Conservation (phyloP, 2,797 vertebrate genomes). For the Trachops cirrhosus region DNA sequence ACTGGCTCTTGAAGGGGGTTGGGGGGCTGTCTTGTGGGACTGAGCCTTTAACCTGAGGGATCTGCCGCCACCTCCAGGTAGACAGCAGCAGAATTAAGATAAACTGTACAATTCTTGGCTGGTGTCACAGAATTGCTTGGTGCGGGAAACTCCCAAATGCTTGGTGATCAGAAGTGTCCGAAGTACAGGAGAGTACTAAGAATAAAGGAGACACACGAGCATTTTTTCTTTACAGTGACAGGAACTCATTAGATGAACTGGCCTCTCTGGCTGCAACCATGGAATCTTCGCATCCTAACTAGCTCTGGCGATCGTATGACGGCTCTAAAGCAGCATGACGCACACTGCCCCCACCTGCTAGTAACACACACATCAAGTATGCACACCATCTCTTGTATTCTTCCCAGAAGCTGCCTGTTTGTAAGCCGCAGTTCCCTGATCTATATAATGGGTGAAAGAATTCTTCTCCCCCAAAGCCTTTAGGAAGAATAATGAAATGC, state of each 20-base stretch:
- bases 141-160: neutral
- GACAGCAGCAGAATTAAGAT: neutral
- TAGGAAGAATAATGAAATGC: neutral
- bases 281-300: neutral
- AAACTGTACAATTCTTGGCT: neutral
- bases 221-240: neutral
- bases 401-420: neutral
- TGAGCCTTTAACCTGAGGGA: neutral
- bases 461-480: neutral
- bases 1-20: neutral
- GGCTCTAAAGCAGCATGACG: neutral
- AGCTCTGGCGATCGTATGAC: neutral
- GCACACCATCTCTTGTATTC: neutral
- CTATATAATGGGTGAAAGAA: neutral
- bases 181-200: neutral
- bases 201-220: neutral
- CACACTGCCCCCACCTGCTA: neutral
- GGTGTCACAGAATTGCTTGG: neutral
- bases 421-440: neutral
- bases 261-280: neutral
- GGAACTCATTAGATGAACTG: neutral
- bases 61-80: neutral
- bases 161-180: neutral
- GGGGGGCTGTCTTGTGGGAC: neutral
- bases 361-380: neutral